A percentile compares a stretch with the other conserved stretches of the same genome.
Conservation (phyloP, 2,797 vertebrate genomes). For the Podarcis siculus region DNA sequence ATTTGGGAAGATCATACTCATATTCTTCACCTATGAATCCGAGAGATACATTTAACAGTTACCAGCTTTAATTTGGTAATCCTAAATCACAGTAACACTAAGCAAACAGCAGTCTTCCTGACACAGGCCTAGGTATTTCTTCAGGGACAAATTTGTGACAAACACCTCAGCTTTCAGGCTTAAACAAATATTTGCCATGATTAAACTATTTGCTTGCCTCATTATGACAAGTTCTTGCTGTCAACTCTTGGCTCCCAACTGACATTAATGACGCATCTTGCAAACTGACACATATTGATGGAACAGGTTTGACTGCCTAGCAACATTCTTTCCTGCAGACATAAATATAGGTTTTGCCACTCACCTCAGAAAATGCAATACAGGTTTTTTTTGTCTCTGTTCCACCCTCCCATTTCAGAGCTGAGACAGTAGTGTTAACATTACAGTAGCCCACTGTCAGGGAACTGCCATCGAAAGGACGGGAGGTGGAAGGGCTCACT, state of each 20-base stretch:
- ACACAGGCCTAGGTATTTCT: not conserved
- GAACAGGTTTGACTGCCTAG: not conserved
- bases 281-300: not conserved
- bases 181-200: constrained; percentile 46
- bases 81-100: not conserved
- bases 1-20: not conserved
- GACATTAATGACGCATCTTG: constrained; percentile 16
- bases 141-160: constrained; percentile 20
- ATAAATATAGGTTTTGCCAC: not conserved
- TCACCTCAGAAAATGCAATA: constrained; percentile 7
- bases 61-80: not conserved
- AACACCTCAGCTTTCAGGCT: constrained; percentile 31
- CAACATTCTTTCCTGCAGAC: not conserved
- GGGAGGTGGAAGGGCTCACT: no score
- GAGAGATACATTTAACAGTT: no score
- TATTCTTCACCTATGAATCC: not conserved
- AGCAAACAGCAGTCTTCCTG: not conserved
- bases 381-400: not conserved
- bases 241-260: not conserved
- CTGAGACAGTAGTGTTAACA: not conserved
- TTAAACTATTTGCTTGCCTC: constrained; percentile 41
- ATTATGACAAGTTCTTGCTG: constrained; percentile 37
- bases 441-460: no score
- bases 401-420: not conserved
- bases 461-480: no score